Base-by-base conservation (phyloP, 1,140 invertebrate species). In the Cephus cinctus region DNA sequence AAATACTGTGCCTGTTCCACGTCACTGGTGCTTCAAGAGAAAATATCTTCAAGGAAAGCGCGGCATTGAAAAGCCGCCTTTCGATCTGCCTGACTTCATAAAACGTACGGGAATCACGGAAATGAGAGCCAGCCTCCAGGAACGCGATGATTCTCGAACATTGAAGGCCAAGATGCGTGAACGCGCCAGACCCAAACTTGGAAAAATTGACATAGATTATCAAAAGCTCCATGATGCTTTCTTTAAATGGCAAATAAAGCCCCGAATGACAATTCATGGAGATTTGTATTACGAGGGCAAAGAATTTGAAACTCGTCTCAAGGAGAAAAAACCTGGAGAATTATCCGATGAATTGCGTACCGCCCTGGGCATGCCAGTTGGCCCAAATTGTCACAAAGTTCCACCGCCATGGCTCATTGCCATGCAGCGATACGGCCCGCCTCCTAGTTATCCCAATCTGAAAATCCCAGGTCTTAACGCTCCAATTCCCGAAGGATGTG, bases 221-320 rank as follows among this genome's bases (percentile, higher is more conserved):
- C 96, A 99, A 73, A 99, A 99, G 68, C 76, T 99, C 21, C 98
- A 99, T 64, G 98, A 99, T 72, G 98, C 98, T 0, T 99, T 99
- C 76, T 99, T 99, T 79, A 89, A 86, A 69, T 98, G 94, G 94
- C 98, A 99, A 73, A 98, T 94, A 0, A 99, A 99, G 75, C 97
- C 98, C 0, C 86, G 90, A 56, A 96, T 99, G 92, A 98, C 96
- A 0, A 97, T 97, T 62, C 97, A 98, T 73, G 98, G 97, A 11
- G 98, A 99, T 78, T 76, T 99, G 0, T 99, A 99, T 75, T 99
- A 99, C 76, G 98, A 99, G 77, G 98, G 98, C n/a, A 99, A 99
- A 74, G 98, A 99, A 75, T 98, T 98, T 78, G 98, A 99, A 74
- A 98, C 96, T 0, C 82, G 95, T 30, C 78, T 99, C 25, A 94